Base-by-base conservation (phyloP, 2,888 invertebrate species). In the Protonemura montana region DNA sequence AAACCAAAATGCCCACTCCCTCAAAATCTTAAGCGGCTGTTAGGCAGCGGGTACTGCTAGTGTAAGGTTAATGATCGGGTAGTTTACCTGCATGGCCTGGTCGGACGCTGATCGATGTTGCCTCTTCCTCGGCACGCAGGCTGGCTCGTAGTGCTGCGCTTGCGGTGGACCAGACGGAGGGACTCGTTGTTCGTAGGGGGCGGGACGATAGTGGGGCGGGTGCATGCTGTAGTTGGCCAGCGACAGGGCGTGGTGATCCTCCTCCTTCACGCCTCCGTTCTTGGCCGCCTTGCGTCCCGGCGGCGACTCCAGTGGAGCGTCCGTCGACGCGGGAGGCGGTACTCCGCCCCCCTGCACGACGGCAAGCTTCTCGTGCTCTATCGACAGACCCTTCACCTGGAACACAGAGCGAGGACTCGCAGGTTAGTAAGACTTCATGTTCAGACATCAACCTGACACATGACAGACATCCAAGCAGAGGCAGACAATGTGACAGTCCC, bases 361-460 rank as follows among this genome's bases (percentile, higher is more conserved):
- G 77, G 94, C 94, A 89, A 94, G 90, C 90, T 94, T 94, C 90
- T 94, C 95, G 89, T 95, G 95, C 91, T 95, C 95, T 90, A 95
- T 95, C 90, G 95, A 95, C 90, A 96, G 92, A 88, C 96, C 96
- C 92, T 96, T 96, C 83, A 96, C 95, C 95, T 95, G 89, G 5
- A 89, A 89, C 35, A 35, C 35, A n/a, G n/a, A n/a, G 35, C 35
- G 5, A 35, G 5, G 10, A 35, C 35, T n/a, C n/a, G n/a, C n/a
- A n/a, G n/a, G n/a, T n/a, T n/a, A n/a, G n/a, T n/a, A n/a, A n/a
- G n/a, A n/a, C n/a, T n/a, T n/a, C n/a, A n/a, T n/a, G n/a, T n/a
- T n/a, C n/a, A n/a, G n/a, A n/a, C n/a, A n/a, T n/a, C n/a, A n/a
- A n/a, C n/a, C n/a, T n/a, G n/a, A n/a, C n/a, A n/a, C n/a, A n/a